Evolutionary conservation across 2,888 invertebrate species (phyloP).

Genomic region (Zootermopsis nevadensis): DNA sequence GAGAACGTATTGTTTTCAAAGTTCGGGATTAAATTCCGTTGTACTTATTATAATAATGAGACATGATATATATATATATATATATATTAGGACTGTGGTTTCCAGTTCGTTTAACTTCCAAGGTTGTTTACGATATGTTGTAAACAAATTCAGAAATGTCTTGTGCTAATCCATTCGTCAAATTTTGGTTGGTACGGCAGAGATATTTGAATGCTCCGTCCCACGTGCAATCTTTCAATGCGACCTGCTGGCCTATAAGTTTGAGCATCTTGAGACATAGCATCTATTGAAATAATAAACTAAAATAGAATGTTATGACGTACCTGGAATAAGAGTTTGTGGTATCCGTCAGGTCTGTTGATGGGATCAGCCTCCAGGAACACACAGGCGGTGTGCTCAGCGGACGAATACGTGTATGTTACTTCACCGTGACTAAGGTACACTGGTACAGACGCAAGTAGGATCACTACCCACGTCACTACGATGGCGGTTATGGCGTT

Average conservation of each 20-base stretch:
- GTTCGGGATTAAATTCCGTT: background rate
- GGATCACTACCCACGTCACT: constrained; percentile 83
- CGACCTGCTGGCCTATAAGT: no score
- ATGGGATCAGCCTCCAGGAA: constrained; percentile 66
- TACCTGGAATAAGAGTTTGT: constrained; percentile 59
- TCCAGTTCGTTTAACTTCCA: background rate
- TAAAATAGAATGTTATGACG: background rate
- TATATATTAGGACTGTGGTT: background rate
- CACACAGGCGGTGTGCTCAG: constrained; percentile 75
- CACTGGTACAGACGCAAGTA: constrained; percentile 81
- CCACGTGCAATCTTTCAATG: no score
- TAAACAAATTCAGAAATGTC: no score
- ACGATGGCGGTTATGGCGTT: constrained; percentile 86
- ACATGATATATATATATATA: no score
- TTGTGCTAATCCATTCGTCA: no score
- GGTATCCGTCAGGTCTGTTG: constrained; percentile 54
- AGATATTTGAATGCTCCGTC: background rate
- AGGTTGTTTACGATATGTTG: no score
- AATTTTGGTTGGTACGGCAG: no score
- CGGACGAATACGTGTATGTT: constrained; percentile 72
- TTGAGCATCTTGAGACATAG: no score
- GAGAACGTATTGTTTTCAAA: background rate
- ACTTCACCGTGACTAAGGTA: constrained; percentile 82
- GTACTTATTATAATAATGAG: no score
- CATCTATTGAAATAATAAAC: background rate